These are phyloP conservation scores for Enteromius radiatus DNA, from an alignment of 2,797 vertebrate genomes.

Conservation along the genomic window DNA sequence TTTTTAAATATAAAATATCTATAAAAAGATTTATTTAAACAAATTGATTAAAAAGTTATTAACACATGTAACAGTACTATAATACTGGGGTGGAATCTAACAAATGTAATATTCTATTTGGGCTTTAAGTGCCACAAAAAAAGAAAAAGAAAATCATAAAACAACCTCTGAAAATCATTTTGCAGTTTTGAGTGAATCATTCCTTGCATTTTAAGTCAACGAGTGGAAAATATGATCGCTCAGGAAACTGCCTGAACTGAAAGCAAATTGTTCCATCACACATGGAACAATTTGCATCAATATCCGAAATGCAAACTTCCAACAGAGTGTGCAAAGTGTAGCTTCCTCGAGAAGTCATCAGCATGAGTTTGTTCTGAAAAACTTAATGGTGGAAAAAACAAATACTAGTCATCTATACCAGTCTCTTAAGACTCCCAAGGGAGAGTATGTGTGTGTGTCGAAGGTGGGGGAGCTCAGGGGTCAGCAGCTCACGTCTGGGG, in stretches of 20 bases:
- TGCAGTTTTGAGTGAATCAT: neutral
- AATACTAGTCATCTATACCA: slow-evolving; percentile 31
- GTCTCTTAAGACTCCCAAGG: slow-evolving; percentile 54
- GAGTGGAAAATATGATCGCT: slow-evolving; percentile 20
- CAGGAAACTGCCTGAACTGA: slow-evolving; percentile 14
- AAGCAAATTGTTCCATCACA: slow-evolving; percentile 40
- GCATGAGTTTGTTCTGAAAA: slow-evolving; percentile 7
- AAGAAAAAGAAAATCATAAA: neutral
- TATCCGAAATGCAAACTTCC: slow-evolving; percentile 57
- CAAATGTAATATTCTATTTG: neutral
- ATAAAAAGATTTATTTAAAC: neutral
- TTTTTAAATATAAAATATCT: too few relatives aligned
- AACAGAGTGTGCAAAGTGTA: slow-evolving; percentile 22
- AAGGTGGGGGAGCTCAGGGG: slow-evolving; percentile 58
- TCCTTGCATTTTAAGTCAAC: slow-evolving; percentile 13
- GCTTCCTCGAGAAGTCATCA: slow-evolving; percentile 3
- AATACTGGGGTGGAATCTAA: neutral
- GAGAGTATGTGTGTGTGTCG: slow-evolving; percentile 57
- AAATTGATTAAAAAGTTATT: neutral
- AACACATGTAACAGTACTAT: neutral
- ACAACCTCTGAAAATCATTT: neutral
- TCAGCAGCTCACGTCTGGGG: slow-evolving; percentile 72
- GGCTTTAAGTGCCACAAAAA: neutral
- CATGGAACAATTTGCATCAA: slow-evolving; percentile 53
- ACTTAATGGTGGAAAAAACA: slow-evolving; percentile 39